Evolutionary conservation across 1,140 invertebrate species (phyloP), one percentile per base, ranked within the genome.

Genomic region (Drosophila paulistorum): DNA sequence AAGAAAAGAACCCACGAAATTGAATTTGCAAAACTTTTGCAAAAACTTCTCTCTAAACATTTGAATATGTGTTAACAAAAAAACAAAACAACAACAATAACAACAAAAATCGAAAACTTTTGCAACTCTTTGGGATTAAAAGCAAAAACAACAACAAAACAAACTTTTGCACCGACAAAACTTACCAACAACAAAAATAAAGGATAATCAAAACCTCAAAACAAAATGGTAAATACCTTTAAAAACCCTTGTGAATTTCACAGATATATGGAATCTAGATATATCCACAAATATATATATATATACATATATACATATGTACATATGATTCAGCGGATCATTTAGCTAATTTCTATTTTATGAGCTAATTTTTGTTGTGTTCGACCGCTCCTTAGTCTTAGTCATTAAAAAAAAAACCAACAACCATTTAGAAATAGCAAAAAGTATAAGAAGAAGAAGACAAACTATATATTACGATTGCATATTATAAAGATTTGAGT

Each of bases 311-410:
- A 57, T 13, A 20, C 30, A 33, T 67, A n/a, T n/a, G n/a, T n/a
- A 17, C 35, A 39, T 20, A 59, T 70, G 61, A 79, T 65, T 74
- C 71, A 79, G 71, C 63, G 26, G 35, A 48, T 55, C 73, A 70
- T 79, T 64, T 59, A 65, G 77, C 79, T 83, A 87, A 87, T 89
- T 87, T 89, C 84, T 72, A 80, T 82, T 87, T 87, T 89, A 87
- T 86, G 87, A 71, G 80, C 81, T 80, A 74, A 84, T 74, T 70
- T 79, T 70, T 39, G 39, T 65, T 58, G 66, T 58, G 59, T 42
- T 72, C 69, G 61, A 26, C 55, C 83, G 86, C 83, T 87, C 83
- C 83, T 87, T 87, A 87, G 83, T 87, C 83, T 87, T 89, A 87
- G 84, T 87, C 83, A 87, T 84, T 87, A 87, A 51, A 62, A 17